These are phyloP conservation scores for Drosophila nr. medialis DNA, from an alignment of 2,888 invertebrate genomes.

Conservation along the genomic window DNA sequence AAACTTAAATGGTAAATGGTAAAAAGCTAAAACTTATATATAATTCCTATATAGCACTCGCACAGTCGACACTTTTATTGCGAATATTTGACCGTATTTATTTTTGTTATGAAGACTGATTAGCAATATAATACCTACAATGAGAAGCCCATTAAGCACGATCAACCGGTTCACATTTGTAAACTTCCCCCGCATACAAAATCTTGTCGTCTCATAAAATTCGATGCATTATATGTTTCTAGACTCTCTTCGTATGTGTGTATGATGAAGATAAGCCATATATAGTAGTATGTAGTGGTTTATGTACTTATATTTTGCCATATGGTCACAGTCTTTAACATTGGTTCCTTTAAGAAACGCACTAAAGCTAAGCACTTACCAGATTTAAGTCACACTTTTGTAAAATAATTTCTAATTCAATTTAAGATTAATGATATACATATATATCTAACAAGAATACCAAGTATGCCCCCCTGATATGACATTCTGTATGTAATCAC, in stretches of 20 bases:
- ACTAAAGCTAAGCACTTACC: conserved; percentile 61
- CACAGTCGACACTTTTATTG: conserved; percentile 38
- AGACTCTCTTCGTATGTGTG: conserved; percentile 17
- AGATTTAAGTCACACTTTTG: conserved; percentile 65
- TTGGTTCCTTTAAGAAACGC: conserved; percentile 75
- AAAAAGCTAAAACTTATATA: conserved; percentile 26
- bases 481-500: conserved; percentile 33
- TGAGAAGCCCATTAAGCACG: conserved; percentile 27
- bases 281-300: conserved; percentile 24
- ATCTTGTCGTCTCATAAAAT: conserved; percentile 15
- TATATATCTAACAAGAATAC: conserved; percentile 45
- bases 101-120: conserved; percentile 79
- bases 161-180: conserved; percentile 14
- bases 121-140: conserved; percentile 66
- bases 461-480: conserved; percentile 53
- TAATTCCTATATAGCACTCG: conserved; percentile 41
- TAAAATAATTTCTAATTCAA: conserved; percentile 72
- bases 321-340: conserved; percentile 61
- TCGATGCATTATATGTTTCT: conserved; percentile 19
- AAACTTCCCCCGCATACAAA: conserved; percentile 5
- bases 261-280: conserved; percentile 39
- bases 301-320: conserved; percentile 33
- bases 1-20: conserved; percentile 12
- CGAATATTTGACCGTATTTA: conserved; percentile 43
- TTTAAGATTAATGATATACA: conserved; percentile 42